Evolutionary conservation across 2,888 invertebrate species (phyloP).

Genomic region (Agriopis leucophaearia): DNA sequence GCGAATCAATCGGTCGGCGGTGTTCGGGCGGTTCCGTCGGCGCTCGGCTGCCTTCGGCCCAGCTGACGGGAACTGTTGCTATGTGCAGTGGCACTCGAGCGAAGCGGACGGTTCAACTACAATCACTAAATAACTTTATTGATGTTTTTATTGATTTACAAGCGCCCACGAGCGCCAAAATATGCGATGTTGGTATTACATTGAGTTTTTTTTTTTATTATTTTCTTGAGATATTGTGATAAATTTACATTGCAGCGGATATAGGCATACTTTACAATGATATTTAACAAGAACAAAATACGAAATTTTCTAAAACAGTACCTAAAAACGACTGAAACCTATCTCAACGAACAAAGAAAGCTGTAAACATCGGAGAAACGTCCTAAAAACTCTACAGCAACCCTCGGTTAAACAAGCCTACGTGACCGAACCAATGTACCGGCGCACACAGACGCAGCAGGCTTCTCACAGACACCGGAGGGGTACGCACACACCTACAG

Average conservation of each 20-base stretch:
- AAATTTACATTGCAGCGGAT: constrained; percentile 3
- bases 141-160: constrained; percentile 13
- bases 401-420: constrained; percentile 72
- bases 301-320: not conserved
- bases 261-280: not conserved
- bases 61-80: constrained; percentile 84
- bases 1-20: constrained; percentile 69
- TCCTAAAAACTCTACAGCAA: constrained; percentile 68
- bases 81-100: constrained; percentile 68
- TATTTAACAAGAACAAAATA: not conserved
- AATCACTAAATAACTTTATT: not conserved
- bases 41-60: constrained; percentile 63
- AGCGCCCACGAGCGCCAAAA: not conserved
- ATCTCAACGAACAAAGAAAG: constrained; percentile 62
- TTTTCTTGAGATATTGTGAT: not conserved
- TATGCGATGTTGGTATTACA: not conserved
- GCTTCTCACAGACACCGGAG: constrained; percentile 50
- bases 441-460: constrained; percentile 65
- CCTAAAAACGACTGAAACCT: constrained; percentile 27
- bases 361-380: constrained; percentile 51
- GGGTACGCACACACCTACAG: constrained; percentile 65
- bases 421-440: constrained; percentile 80
- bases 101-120: constrained; percentile 57
- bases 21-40: constrained; percentile 57
- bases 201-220: constrained; percentile 1